phyloP scores from a whole-genome alignment of 2,888 invertebrate species.

The Plusia festucae region DNA sequence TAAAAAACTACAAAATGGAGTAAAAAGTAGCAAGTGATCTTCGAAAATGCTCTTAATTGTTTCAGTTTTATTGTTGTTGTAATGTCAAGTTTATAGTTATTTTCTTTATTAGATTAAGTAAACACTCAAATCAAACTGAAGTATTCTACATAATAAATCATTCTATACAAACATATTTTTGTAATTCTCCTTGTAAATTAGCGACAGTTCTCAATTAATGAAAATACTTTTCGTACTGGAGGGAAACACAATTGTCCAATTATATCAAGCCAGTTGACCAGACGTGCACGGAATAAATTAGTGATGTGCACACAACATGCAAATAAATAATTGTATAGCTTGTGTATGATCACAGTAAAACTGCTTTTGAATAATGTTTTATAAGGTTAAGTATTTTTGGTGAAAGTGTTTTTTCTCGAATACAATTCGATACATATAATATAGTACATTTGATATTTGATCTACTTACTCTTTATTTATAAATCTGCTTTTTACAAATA shows the following conservation, averaged over 20 bases:
- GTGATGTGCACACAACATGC: slow-evolving; percentile 1
- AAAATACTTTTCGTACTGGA: slow-evolving; percentile 3
- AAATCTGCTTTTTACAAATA: background rate
- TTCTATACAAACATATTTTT: slow-evolving; percentile 49
- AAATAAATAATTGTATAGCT: slow-evolving; percentile 26
- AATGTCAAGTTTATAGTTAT: slow-evolving; percentile 61
- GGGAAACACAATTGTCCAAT: background rate
- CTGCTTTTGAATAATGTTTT: slow-evolving; percentile 37
- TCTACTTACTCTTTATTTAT: background rate
- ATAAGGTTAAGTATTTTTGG: slow-evolving; percentile 37
- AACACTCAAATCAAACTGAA: slow-evolving; percentile 63
- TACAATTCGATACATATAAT: slow-evolving; percentile 24
- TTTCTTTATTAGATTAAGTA: slow-evolving; percentile 53
- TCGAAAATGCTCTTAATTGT: slow-evolving; percentile 48
- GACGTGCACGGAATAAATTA: slow-evolving; percentile 19
- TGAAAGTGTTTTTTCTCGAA: slow-evolving; percentile 44
- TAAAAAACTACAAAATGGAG: slow-evolving; percentile 80
- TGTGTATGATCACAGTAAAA: slow-evolving; percentile 32
- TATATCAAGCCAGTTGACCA: slow-evolving; percentile 19
- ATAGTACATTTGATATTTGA: background rate
- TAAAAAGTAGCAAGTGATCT: slow-evolving; percentile 65
- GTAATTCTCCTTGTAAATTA: slow-evolving; percentile 29
- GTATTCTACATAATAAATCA: slow-evolving; percentile 60
- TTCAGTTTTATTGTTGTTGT: slow-evolving; percentile 66
- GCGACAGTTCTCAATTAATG: slow-evolving; percentile 27